Evolutionary conservation across 2,113 vertebrate genomes (phyloP), one percentile per base, ranked within the genome.

Genomic region (Halcyon senegalensis): DNA sequence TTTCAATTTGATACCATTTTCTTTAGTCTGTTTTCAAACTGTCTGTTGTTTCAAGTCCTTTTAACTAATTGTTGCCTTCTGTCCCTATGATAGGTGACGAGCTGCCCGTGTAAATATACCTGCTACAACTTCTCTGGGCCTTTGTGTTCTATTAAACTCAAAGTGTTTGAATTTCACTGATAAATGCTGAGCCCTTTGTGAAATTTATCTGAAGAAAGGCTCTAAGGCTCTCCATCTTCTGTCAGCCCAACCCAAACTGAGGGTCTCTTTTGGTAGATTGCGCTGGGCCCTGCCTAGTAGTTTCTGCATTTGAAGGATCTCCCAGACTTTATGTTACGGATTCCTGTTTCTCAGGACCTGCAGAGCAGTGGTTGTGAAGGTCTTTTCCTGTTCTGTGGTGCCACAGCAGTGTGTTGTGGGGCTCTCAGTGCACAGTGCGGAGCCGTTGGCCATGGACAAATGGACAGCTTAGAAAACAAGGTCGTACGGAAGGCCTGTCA

Each of bases 1-100:
- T 94, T 95, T 90, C 89, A 92, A 33, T 93, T 94, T 89, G 68
- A 91, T 95, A n/a, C 33, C 31, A 64, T 94, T 92, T 87, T 79
- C 69, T 48, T 87, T 92, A 50, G 60, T 86, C 46, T 82, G 11
- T 78, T 92, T 93, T 86, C 73, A 51, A 77, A 59, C 64, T 72
- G 16, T 31, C 41, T 89, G 17, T 46, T 92, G 16, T 89, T 92
- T 84, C 58, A 68, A 41, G 17, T 89, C 24, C 51, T 86, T 80
- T 63, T 33, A 58, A 76, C 41, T 85, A 94, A 59, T 55, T 70
- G 39, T 81, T 82, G 28, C 30, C 84, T 84, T 87, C 56, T 87
- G 62, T 79, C 74, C 33, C 27, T 68, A 3, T 75, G 80, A 37
- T 37, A 84, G 46, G 48, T 60, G 69, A 92, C 75, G 76, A 72